Evolutionary conservation across 2,113 vertebrate genomes (phyloP), one percentile per base, ranked within the genome.

Genomic region (Nasalis larvatus): DNA sequence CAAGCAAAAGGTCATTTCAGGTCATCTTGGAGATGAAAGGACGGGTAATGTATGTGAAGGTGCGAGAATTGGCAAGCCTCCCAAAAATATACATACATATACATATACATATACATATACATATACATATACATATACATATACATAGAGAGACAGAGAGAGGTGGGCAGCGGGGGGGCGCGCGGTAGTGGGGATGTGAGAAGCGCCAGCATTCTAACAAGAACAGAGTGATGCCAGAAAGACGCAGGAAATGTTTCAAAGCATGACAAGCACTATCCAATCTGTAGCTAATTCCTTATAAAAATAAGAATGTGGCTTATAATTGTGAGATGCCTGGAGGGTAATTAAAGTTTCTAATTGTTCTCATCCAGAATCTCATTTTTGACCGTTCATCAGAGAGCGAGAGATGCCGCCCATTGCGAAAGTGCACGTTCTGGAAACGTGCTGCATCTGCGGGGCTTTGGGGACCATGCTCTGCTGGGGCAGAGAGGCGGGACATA

Each of bases 1-100:
- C 98, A 98, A 98, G 98, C 98, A 98, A 98, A 99, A 99, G 99
- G 99, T 99, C 99, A 98, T 98, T 98, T 98, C 98, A 98, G 99
- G 99, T 99, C 99, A 99, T 96, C 91, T 96, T 96, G 37, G 98
- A 98, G 98, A 99, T 98, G 98, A 99, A 99, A 99, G 98, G 98
- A 98, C 97, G 20, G 98, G 98, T 98, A 98, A 98, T 98, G 98
- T 98, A 98, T 98, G 98, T 97, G 98, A 98, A 98, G 98, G 98
- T 98, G 97, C 98, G 98, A 96, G 96, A 96, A 98, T 88, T 95
- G 98, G 96, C 47, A 37, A 54, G 97, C 94, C 89, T 66, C 95
- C 89, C 56, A 74, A 96, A 85, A 95, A 56, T 56, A 56, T 37
- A 56, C 27, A 11, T 0, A n/a, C 60, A 63, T 30, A 30, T 30